Conservation (phyloP, 2,888 invertebrate species). For the Reticulitermes lucifugus region DNA sequence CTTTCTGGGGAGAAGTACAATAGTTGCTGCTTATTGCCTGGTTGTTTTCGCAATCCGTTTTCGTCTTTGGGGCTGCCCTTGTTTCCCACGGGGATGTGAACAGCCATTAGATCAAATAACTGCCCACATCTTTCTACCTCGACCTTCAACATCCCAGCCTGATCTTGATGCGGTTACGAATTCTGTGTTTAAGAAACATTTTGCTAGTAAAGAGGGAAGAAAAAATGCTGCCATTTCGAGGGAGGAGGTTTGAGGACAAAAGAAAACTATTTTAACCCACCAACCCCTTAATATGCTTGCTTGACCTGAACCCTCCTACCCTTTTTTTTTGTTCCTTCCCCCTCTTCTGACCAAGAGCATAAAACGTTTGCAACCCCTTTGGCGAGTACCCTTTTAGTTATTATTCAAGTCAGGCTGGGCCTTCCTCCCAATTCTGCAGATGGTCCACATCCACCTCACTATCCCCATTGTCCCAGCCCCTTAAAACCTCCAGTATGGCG, state of each 20-base stretch:
- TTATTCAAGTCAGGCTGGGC: conserved; percentile 25
- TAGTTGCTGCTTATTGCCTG: too few relatives aligned
- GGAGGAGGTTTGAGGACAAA: not conserved
- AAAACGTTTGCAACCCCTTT: conserved; percentile 3
- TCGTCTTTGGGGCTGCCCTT: not conserved
- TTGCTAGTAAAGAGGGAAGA: conserved; percentile 1
- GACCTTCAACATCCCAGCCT: not conserved
- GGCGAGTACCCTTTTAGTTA: conserved; percentile 4
- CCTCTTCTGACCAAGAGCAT: not conserved
- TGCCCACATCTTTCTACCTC: not conserved
- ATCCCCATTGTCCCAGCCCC: not conserved
- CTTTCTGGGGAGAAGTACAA: too few relatives aligned
- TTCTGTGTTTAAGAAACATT: conserved; percentile 26
- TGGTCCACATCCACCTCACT: conserved; percentile 7
- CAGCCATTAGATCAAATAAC: not conserved
- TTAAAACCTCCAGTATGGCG: not conserved
- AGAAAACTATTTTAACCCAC: not conserved
- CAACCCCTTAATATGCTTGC: not conserved
- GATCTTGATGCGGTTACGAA: conserved; percentile 16
- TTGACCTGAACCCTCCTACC: conserved; percentile 21
- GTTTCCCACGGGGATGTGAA: conserved; percentile 4
- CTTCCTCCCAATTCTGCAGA: not conserved
- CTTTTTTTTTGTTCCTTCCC: conserved; percentile 6
- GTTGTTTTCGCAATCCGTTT: too few relatives aligned
- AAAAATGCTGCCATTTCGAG: not conserved